Conservation (phyloP, 2,888 invertebrate species). For the Drosophila leonis region DNA sequence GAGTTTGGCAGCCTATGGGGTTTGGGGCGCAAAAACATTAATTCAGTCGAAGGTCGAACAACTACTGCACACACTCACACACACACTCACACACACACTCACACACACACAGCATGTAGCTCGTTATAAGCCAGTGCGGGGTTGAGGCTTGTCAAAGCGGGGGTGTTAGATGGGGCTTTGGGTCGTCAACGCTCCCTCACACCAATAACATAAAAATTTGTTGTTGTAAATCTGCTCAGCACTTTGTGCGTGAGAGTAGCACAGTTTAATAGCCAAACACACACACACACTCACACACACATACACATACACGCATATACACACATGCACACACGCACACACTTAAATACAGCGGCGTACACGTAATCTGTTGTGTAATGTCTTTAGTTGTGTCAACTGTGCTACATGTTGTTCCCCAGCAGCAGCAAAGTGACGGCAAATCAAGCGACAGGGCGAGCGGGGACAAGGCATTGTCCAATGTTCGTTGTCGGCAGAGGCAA, state of each 20-base stretch:
- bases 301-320: slow-evolving; percentile 10
- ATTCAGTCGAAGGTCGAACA: slow-evolving; percentile 58
- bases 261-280: slow-evolving; percentile 62
- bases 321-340: slow-evolving; percentile 13
- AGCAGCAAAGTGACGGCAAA: slow-evolving; percentile 12
- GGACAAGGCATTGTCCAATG: slow-evolving; percentile 29
- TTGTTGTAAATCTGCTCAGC: slow-evolving; percentile 77
- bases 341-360: slow-evolving; percentile 52
- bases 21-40: slow-evolving; percentile 57
- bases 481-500: slow-evolving; percentile 36
- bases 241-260: slow-evolving; percentile 65
- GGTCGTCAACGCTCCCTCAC: slow-evolving; percentile 46
- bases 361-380: slow-evolving; percentile 83
- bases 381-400: slow-evolving; percentile 83
- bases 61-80: slow-evolving; percentile 6
- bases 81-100: neutral
- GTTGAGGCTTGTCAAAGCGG: neutral
- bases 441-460: neutral
- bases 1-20: slow-evolving; percentile 15
- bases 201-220: slow-evolving; percentile 77
- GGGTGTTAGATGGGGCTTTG: slow-evolving; percentile 20
- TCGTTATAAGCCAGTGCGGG: slow-evolving; percentile 41
- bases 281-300: slow-evolving; percentile 16
- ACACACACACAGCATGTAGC: slow-evolving; percentile 26
- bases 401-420: slow-evolving; percentile 47